Base-by-base conservation (phyloP, 1,140 invertebrate species). In the Arion vulgaris region DNA sequence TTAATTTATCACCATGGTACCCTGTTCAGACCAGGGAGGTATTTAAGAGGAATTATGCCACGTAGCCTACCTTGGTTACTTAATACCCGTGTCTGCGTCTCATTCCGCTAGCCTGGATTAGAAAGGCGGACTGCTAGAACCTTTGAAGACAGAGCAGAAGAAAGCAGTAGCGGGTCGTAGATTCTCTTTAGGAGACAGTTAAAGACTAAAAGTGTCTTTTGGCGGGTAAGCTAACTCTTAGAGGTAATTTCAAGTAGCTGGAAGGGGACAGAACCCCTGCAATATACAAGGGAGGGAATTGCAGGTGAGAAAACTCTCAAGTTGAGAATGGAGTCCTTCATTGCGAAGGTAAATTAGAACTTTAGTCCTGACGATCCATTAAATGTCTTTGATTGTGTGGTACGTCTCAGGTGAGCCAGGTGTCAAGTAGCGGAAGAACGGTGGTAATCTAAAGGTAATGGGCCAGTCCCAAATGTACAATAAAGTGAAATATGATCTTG, bases 321-420 rank as follows among this genome's bases (percentile, higher is more conserved):
- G 62, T 66, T 32, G 28, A n/a, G 62, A 32, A n/a, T 66, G n/a
- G n/a, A 32, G 62, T 66, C 62, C 32, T 66, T 32, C 1, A 17
- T 66, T 66, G 28, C 62, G 32, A 66, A 66, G 32, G 62, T 66
- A 66, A 66, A 66, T 66, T 66, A 66, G 62, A 66, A 34, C n/a
- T 7, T 5, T n/a, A 32, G 62, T 66, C 62, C 28, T 32, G 62
- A 66, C 51, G 51, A 9, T n/a, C 51, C 26, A 9, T 57, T 23
- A 17, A 57, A 32, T 28, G 62, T 34, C 62, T 66, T 66, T 66
- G 62, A 66, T 66, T 66, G n/a, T 28, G 62, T 66, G 62, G 62
- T 32, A 66, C 5, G 62, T 32, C 32, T n/a, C 28, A 32, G 62
- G 62, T 7, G n/a, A 66, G 5, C 4, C n/a, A 66, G 28, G 62